Evolutionary conservation across 2,888 invertebrate genomes (phyloP), one percentile per base, ranked within the genome.

Genomic region (Megaustenia siamemsis): DNA sequence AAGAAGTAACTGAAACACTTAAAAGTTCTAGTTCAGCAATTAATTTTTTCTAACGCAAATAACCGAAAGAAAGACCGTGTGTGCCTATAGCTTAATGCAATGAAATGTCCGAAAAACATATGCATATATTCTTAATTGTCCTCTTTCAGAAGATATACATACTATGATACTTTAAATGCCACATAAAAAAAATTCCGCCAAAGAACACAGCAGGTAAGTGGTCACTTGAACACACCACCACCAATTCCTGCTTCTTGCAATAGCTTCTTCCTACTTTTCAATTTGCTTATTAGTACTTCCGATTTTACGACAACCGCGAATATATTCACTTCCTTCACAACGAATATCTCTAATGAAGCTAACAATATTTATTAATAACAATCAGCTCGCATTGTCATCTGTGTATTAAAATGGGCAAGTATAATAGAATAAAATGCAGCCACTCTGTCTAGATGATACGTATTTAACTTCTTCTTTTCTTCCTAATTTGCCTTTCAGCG

Each of bases 291-390:
- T 32, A 24, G 0, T 69, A 56, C 56, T 81, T 69, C 79, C 79
- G 49, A 68, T 69, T 81, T 81, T 81, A 81, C 81, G 81, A 82
- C 82, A 60, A 35, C 53, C 28, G 45, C 32, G n/a, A 56, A 68
- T 18, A 12, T 35, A 32, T 38, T 12, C 32, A 63, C n/a, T 78
- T 56, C 49, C 80, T 78, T 40, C 78, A 53, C 49, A 1, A 80
- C 73, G 24, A n/a, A 53, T 28, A 66, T 77, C 45, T 68, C 63
- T 40, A 84, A 66, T 60, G 77, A 79, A 69, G 60, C 76, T 56
- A 60, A 15, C 35, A 40, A 63, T 10, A 63, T 21, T 12, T 24
- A 49, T 18, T 35, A 60, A 8, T 53, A 28, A 32, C 45, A 6
- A 32, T 12, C 28, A 10, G 28, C 6, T 63, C 32, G 18, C 28